These are phyloP conservation scores for Salminus brasiliensis DNA, from an alignment of 2,113 vertebrate species.

Conservation along the genomic window DNA sequence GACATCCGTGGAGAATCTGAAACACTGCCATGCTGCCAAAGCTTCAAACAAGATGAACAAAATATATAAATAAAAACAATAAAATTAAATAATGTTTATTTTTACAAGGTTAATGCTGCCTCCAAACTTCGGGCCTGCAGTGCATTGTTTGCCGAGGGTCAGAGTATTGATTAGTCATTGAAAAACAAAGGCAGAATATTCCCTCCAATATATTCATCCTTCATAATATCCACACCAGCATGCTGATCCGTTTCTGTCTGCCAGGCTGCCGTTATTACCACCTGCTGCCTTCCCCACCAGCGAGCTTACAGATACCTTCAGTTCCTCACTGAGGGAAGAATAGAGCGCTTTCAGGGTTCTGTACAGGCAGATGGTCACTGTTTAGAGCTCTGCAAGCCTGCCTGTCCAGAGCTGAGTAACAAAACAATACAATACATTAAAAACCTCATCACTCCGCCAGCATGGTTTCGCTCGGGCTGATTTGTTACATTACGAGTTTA, in stretches of 20 bases:
- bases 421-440: conserved; percentile 16
- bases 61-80: background rate
- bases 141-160: conserved; percentile 5
- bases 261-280: conserved; percentile 53
- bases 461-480: background rate
- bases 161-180: conserved; percentile 43
- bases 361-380: conserved; percentile 34
- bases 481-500: too few species aligned
- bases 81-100: background rate
- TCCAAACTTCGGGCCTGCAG: too few species aligned
- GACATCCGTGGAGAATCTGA: too few species aligned
- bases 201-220: conserved; percentile 15
- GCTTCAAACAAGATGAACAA: too few species aligned
- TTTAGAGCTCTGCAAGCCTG: conserved; percentile 20
- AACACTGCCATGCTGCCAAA: too few species aligned
- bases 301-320: conserved; percentile 28
- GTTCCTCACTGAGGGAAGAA: conserved; percentile 20
- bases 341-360: background rate
- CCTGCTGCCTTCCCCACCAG: conserved; percentile 44
- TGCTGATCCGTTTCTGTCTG: conserved; percentile 38
- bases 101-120: too few species aligned
- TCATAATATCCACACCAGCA: conserved; percentile 23
- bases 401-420: conserved; percentile 9
- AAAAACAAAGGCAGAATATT: conserved; percentile 29
- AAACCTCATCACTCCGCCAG: background rate